Evolutionary conservation across 2,888 invertebrate genomes (phyloP), one percentile per base, ranked within the genome.

Genomic region (Amorpha juglandis): DNA sequence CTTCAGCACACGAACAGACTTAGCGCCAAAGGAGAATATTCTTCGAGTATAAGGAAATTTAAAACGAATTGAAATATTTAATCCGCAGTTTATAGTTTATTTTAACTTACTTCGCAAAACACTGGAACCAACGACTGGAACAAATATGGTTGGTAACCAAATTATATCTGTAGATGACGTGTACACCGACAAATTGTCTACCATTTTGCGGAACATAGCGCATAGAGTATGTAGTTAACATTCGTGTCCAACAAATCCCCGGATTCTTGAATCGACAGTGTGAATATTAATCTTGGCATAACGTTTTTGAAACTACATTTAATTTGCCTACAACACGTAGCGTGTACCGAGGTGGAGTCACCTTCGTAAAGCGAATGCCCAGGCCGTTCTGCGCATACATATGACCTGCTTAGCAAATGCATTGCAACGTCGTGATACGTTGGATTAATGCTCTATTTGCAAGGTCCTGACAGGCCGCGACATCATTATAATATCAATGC

Each of bases 371-470:
- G 77, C 76, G 78, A 78, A 73, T 69, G 73, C 74, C 74, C 69
- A 68, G 74, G 71, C 68, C 69, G 55, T 35, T 19, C 7, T 53
- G 69, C 76, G 90, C 88, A 91, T 91, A 91, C 86, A 82, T 83
- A 91, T 82, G 69, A 77, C 79, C 80, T 81, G 83, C 77, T 88
- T 86, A 86, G 72, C 78, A 77, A 84, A 75, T 86, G 87, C 87
- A 84, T 82, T 86, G 88, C 88, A 80, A 80, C 81, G 67, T 76
- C 86, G 85, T 86, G 88, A 85, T 81, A 80, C 74, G 82, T 75
- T 76, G 78, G 78, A 84, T 84, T 81, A 84, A 86, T 84, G 78
- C 78, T 79, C 78, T 77, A 83, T 86, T 84, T 81, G 86, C 80
- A 80, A 79, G 76, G 73, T 73, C 74, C 64, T 47, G 64, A 48